Base-by-base conservation (phyloP, 1,140 invertebrate genomes). In the Mya arenaria region DNA sequence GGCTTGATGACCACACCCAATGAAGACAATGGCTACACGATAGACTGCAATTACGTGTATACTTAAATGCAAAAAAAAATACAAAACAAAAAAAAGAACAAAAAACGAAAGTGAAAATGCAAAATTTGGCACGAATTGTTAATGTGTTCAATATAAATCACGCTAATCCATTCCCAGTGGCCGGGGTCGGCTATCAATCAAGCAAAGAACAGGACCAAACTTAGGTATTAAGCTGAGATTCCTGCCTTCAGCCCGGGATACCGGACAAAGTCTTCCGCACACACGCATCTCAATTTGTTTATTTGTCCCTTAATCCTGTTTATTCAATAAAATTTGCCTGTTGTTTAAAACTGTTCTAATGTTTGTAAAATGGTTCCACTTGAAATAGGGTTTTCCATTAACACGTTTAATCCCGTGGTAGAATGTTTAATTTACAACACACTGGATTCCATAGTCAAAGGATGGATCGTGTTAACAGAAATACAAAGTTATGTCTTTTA, bases 221-320 rank as follows among this genome's bases (percentile, higher is more conserved):
- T 69, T 58, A 55, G 34, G 77, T 48, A 69, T 80, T 80, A 80
- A 34, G 5, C 36, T 37, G 52, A 55, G 37, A 69, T 80, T 80
- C 32, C 32, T 5, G 30, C 52, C 71, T 62, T 79, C 63, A 58
- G 17, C 34, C 28, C 30, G 34, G 41, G 77, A 80, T 80, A 80
- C 37, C 34, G 44, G 77, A 69, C 30, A 13, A 36, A 80, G 62
- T 71, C 65, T 36, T 60, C 25, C 63, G 48, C 52, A 80, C 66
- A 71, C 66, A 80, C 55, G 65, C 39, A 36, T 68, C 77, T 80
- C 44, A 55, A 62, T 80, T 80, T 80, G 65, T 80, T 80, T 80
- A 80, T 80, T 80, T 80, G 77, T 71, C n/a, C 48, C 41, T 66
- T 80, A 80, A 80, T 80, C 77, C 77, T 80, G 75, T 79, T 79